phyloP scores from a whole-genome alignment of 2,888 invertebrate species.

The Lasioglossum villosulum region DNA sequence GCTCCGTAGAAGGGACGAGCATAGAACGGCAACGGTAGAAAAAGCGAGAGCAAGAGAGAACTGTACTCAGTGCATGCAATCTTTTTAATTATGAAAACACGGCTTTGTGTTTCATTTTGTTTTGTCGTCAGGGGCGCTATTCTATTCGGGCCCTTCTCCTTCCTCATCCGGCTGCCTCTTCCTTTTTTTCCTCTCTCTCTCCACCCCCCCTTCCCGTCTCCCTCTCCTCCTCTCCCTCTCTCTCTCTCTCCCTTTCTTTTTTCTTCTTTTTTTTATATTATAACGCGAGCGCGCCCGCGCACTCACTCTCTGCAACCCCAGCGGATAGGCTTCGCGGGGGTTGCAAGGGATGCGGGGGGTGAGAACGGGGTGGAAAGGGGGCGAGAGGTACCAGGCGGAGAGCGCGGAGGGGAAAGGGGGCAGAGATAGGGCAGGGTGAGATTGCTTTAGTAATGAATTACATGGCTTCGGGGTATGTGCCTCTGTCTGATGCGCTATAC shows the following conservation, averaged over 20 bases:
- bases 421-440: conserved; percentile 75
- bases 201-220: conserved; percentile 40
- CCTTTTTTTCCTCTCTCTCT: conserved; percentile 74
- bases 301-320: conserved; percentile 55
- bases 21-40: conserved; percentile 58
- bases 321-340: conserved; percentile 48
- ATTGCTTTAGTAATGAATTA: conserved; percentile 83
- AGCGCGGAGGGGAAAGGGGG: conserved; percentile 57
- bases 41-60: conserved; percentile 71
- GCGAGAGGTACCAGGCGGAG: conserved; percentile 48
- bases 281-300: conserved; percentile 73
- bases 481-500: conserved; percentile 78
- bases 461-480: conserved; percentile 82
- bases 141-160: conserved; percentile 78
- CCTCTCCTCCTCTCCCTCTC: background rate
- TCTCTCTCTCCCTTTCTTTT: conserved; percentile 36
- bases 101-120: conserved; percentile 84
- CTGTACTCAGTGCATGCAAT: conserved; percentile 81
- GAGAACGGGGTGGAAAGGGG: conserved; percentile 56
- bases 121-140: conserved; percentile 83
- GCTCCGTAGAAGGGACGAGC: conserved; percentile 59
- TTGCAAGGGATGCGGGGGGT: conserved; percentile 20
- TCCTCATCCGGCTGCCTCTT: conserved; percentile 74
- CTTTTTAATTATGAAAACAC: conserved; percentile 85
- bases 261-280: conserved; percentile 76